Evolutionary conservation across 2,113 vertebrate genomes (phyloP), one percentile per base, ranked within the genome.

Genomic region (Aepyceros melampus): DNA sequence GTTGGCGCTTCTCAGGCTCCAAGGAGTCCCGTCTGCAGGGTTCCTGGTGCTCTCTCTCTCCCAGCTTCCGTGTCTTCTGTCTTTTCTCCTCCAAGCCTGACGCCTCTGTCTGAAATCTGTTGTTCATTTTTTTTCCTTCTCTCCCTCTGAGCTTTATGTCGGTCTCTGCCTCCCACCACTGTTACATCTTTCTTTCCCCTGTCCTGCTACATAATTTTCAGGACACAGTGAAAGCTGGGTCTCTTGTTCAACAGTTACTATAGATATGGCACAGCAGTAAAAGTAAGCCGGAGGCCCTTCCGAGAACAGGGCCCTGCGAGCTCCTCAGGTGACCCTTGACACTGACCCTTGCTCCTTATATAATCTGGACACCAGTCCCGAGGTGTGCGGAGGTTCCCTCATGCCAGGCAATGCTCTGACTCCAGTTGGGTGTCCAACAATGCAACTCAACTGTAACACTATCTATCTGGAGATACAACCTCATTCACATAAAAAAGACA

Each of bases 51-150:
- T 9, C 9, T 29, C 10, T 58, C 12, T 10, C 64, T 3, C 40
- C 47, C 36, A 3, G 31, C 15, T 19, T 27, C 21, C 0, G 2
- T 19, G 49, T 23, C 23, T 2, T 2, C 8, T 83, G 29, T 21
- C 47, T 19, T 33, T 33, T n/a, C 27, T 86, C n/a, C n/a, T 27
- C 84, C 40, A 27, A 67, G 40, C 40, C 27, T 6, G 53, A 7
- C 47, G 11, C 93, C 25, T 88, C 47, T 25, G 1, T 40, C 19
- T 40, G 40, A 43, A 51, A 19, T 79, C 76, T 11, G 17, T 21
- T 36, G 7, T 25, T 43, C 1, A 7, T 3, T 0, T 33, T 6
- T 56, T 36, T 49, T 33, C 58, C 13, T 29, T 36, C 64, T 8
- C 16, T 67, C 33, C 36, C 11, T 88, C 79, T 93, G 47, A 78